Percentiles rank a stretch among this genome's conserved stretches.
Conservation (phyloP, 2,113 vertebrate genomes). For the Gadus chalcogrammus region DNA sequence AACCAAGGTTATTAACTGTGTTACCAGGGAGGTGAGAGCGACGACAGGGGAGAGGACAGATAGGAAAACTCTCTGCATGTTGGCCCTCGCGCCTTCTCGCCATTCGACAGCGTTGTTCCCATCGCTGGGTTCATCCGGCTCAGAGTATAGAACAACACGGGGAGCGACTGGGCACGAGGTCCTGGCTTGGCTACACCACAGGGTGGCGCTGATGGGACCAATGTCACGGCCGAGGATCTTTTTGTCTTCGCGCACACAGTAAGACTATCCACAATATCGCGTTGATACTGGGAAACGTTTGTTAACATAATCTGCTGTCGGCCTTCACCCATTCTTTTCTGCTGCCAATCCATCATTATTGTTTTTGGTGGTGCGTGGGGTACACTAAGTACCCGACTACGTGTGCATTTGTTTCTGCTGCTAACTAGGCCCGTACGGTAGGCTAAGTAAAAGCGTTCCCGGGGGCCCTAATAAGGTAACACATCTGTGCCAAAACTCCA, state of each 20-base stretch:
- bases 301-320: too few relatives aligned
- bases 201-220: conserved; percentile 94
- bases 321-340: too few relatives aligned
- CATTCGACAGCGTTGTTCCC: conserved; percentile 45
- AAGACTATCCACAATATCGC: conserved; percentile 7
- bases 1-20: conserved; percentile 79
- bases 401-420: conserved; percentile 31
- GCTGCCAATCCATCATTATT: too few relatives aligned
- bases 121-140: conserved; percentile 38
- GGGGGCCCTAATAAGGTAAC: conserved; percentile 62
- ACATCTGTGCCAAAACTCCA: conserved; percentile 57
- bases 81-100: conserved; percentile 35
- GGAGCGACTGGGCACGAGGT: conserved; percentile 9
- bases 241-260: conserved; percentile 36
- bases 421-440: conserved; percentile 28
- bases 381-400: conserved; percentile 1
- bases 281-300: too few relatives aligned
- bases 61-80: conserved; percentile 42
- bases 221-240: conserved; percentile 90
- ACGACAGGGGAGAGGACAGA: conserved; percentile 50
- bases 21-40: conserved; percentile 77
- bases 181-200: conserved; percentile 69
- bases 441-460: conserved; percentile 36
- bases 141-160: conserved; percentile 22
- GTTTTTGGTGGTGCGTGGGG: background rate